phyloP scores from a whole-genome alignment of 2,888 invertebrate species.

The Altica lythri region DNA sequence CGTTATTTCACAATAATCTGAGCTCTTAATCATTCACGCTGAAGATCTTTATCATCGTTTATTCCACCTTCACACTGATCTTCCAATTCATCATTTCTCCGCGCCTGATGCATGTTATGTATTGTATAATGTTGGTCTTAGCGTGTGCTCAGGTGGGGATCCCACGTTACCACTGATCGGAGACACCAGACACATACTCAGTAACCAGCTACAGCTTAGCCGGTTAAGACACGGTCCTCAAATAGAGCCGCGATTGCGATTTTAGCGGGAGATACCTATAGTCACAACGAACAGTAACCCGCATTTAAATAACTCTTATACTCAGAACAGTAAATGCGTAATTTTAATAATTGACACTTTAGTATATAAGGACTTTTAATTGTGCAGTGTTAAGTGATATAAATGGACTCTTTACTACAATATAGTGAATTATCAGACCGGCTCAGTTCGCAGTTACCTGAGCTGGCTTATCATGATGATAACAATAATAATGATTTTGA shows the following conservation, averaged over 20 bases:
- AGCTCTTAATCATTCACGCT: slow-evolving; percentile 48
- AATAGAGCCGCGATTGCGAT: slow-evolving; percentile 29
- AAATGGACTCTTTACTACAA: slow-evolving; percentile 49
- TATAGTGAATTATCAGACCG: slow-evolving; percentile 53
- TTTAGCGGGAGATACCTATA: slow-evolving; percentile 12
- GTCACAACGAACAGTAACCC: slow-evolving; percentile 14
- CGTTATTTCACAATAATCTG: slow-evolving; percentile 47
- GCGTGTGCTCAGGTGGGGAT: slow-evolving; percentile 45
- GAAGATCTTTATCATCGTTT: slow-evolving; percentile 48
- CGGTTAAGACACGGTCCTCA: slow-evolving; percentile 41
- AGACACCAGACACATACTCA: slow-evolving; percentile 44
- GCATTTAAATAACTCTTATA: not conserved
- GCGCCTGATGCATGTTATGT: slow-evolving; percentile 46
- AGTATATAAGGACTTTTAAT: no score
- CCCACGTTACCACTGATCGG: slow-evolving; percentile 37
- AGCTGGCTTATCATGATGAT: slow-evolving; percentile 48
- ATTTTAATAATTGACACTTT: no score
- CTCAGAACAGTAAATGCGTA: slow-evolving; percentile 6
- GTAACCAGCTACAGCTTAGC: slow-evolving; percentile 51
- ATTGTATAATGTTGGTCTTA: slow-evolving; percentile 47
- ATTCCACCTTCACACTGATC: slow-evolving; percentile 50
- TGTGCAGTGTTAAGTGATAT: slow-evolving; percentile 26
- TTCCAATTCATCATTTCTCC: slow-evolving; percentile 50
- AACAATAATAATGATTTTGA: slow-evolving; percentile 53
- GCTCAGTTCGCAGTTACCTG: slow-evolving; percentile 41